Conservation (phyloP, 1,140 invertebrate genomes). For the Drosophila hydei region DNA sequence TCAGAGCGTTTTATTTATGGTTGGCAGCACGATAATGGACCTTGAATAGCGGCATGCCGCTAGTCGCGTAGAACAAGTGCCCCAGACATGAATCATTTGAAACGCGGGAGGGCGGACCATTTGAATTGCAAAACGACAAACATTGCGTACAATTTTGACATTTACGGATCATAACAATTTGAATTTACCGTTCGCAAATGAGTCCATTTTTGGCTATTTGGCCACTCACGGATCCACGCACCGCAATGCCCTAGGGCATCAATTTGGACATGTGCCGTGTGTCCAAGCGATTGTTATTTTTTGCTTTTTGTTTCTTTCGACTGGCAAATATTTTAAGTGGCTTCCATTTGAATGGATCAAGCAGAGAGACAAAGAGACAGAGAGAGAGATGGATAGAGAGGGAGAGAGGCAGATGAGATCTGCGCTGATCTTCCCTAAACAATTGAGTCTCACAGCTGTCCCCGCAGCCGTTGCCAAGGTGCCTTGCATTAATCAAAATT, state of each 20-base stretch:
- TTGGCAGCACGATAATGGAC: slow-evolving; percentile 48
- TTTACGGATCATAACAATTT: slow-evolving; percentile 83
- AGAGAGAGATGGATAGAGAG: neutral
- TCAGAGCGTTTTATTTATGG: slow-evolving; percentile 38
- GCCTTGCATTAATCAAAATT: slow-evolving; percentile 74
- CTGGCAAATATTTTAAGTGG: slow-evolving; percentile 74
- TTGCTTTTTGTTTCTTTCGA: slow-evolving; percentile 13
- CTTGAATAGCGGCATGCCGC: slow-evolving; percentile 38
- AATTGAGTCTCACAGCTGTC: slow-evolving; percentile 28
- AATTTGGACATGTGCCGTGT: slow-evolving; percentile 79
- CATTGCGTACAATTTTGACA: slow-evolving; percentile 72
- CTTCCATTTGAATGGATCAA: slow-evolving; percentile 51
- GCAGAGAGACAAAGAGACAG: neutral
- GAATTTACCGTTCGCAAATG: slow-evolving; percentile 77
- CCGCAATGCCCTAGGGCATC: slow-evolving; percentile 78
- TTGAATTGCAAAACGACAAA: slow-evolving; percentile 76
- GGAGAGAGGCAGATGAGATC: slow-evolving; percentile 2
- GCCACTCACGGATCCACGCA: slow-evolving; percentile 22
- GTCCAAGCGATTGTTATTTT: slow-evolving; percentile 48
- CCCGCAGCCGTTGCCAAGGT: slow-evolving; percentile 46
- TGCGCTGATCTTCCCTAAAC: neutral
- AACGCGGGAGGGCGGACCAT: slow-evolving; percentile 21
- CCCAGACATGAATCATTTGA: slow-evolving; percentile 39
- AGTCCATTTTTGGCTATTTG: slow-evolving; percentile 71
- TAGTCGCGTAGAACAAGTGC: slow-evolving; percentile 35